Evolutionary conservation across 2,113 vertebrate species (phyloP).

Genomic region (Pterocles orientalis): DNA sequence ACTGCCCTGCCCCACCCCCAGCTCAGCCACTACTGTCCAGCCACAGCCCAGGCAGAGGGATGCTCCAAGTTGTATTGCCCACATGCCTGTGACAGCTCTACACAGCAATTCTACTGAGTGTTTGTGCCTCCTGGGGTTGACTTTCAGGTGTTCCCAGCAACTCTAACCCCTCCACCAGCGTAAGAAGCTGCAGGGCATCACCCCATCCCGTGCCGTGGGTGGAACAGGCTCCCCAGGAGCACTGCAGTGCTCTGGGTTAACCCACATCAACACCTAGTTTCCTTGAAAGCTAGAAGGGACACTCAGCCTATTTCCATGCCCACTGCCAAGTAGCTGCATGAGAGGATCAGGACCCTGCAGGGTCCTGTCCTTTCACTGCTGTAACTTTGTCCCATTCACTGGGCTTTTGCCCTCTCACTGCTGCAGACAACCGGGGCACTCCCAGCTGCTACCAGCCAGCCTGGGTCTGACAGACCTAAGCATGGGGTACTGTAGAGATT

Average conservation of each 20-base stretch:
- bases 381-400: fast-evolving
- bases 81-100: background rate
- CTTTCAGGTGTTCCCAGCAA: background rate
- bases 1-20: background rate
- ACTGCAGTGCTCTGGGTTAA: background rate
- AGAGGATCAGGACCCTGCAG: fast-evolving
- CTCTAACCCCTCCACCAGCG: background rate
- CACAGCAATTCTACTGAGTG: too few species aligned
- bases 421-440: fast-evolving
- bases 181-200: background rate
- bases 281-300: background rate
- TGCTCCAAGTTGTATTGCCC: fast-evolving
- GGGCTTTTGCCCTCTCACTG: background rate
- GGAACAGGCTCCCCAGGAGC: background rate
- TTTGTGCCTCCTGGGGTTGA: background rate
- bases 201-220: fast-evolving
- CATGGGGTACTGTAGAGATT: background rate
- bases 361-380: background rate
- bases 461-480: background rate
- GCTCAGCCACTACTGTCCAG: background rate
- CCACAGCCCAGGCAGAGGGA: background rate
- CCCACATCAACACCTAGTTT: background rate
- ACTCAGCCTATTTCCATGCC: background rate
- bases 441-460: background rate
- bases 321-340: background rate